Base-by-base conservation (phyloP, 2,888 invertebrate genomes). In the Coleophora flavipennella region DNA sequence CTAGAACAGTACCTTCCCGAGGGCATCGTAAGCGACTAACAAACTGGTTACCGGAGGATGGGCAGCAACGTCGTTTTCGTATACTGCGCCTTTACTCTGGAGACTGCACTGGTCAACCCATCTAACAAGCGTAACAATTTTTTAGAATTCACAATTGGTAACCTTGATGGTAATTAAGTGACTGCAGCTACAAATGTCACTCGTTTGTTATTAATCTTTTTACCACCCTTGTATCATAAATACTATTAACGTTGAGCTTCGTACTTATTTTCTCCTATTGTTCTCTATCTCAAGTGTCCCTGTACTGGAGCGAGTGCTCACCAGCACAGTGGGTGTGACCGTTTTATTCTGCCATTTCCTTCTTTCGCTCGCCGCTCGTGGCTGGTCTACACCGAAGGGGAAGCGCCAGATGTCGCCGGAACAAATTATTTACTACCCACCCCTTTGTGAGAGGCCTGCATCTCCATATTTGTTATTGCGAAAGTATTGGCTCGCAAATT, bases 351-450 rank as follows among this genome's bases (percentile, higher is more conserved):
- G 52, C 59, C 60, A 61, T 66, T 63, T 67, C 54, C 60, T 57
- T 51, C 51, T 54, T 57, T 56, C 59, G 55, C 58, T 56, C 59
- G 57, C 54, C 45, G 51, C 46, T 48, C 49, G 42, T 38, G 49
- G 9, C 37, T 40, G 59, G 63, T 56, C 62, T 58, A 81, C 81
- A 81, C 54, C 57, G 64, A 81, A 81, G 62, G 75, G 83, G 81
- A 68, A 67, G 81, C 65, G 74, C 78, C 81, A 78, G 76, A 78
- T 83, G 83, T 83, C 83, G 68, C 64, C 45, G 58, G 60, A 61
- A 62, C 76, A 77, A 80, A 81, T 83, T 83, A 83, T 83, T 81
- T 80, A 81, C 81, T 72, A 67, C 71, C 68, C 58, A 55, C 62
- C 68, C 71, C 72, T 77, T 78, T 70, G 73, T 69, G 58, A 53